Evolutionary conservation across 2,113 vertebrate species (phyloP).

Genomic region (Blennius ocellaris): DNA sequence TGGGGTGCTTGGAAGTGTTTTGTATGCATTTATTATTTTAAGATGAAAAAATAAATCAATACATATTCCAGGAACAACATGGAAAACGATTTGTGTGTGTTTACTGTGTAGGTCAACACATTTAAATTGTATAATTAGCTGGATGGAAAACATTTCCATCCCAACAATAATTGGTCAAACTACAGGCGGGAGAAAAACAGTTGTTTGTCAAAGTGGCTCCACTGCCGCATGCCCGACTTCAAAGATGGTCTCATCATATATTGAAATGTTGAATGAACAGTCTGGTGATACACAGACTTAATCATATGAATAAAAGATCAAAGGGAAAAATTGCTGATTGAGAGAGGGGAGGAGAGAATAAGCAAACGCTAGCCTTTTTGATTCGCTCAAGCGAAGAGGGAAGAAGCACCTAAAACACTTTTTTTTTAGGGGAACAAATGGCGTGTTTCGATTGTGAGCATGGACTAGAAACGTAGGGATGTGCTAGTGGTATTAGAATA

Average conservation of each 20-base stretch:
- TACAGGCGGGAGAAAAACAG: constrained; percentile 6
- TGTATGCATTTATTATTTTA: background rate
- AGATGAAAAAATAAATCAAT: constrained; percentile 1
- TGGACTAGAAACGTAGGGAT: constrained; percentile 42
- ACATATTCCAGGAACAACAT: background rate
- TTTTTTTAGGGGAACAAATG: constrained; percentile 26
- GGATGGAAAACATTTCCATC: constrained; percentile 28
- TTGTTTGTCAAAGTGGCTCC: constrained; percentile 44
- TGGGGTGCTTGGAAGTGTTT: background rate
- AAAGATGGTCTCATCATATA: constrained; percentile 70
- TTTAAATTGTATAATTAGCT: constrained; percentile 40
- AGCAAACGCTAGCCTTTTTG: constrained; percentile 55
- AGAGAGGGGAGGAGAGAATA: constrained; percentile 63
- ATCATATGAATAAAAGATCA: constrained; percentile 77
- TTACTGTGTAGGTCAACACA: constrained; percentile 25
- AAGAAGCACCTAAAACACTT: constrained; percentile 37
- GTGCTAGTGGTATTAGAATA: constrained; percentile 49
- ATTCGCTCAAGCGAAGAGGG: constrained; percentile 32
- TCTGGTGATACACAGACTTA: constrained; percentile 68
- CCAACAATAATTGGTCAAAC: constrained; percentile 33
- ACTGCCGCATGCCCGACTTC: constrained; percentile 53
- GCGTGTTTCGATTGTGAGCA: constrained; percentile 35
- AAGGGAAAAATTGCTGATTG: constrained; percentile 73
- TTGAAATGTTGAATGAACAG: constrained; percentile 65
- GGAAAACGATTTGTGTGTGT: constrained; percentile 15